Evolutionary conservation across 2,888 invertebrate species (phyloP).

Genomic region (Pammene aurita): DNA sequence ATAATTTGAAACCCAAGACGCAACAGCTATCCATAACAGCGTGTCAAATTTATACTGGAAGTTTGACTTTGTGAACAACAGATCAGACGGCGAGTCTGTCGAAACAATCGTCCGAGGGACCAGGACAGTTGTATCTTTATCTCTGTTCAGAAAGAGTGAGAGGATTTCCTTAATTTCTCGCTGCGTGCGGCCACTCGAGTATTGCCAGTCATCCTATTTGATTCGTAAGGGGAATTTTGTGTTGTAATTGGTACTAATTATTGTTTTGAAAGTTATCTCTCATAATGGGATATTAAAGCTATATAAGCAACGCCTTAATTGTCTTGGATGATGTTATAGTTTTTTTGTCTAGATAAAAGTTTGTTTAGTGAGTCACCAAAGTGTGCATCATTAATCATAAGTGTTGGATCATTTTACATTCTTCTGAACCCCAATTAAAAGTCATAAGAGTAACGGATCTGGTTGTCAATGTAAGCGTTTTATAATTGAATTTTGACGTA

Average conservation of each 20-base stretch:
- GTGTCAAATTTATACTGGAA: neutral
- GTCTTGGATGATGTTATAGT: conserved; percentile 48
- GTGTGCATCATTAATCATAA: conserved; percentile 5
- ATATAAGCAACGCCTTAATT: conserved; percentile 48
- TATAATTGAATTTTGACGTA: no score
- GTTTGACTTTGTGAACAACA: neutral
- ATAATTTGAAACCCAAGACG: neutral
- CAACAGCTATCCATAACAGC: neutral
- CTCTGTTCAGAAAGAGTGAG: conserved; percentile 56
- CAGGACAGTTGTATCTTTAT: conserved; percentile 52
- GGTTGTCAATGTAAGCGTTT: no score
- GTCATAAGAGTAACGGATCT: neutral
- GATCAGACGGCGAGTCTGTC: conserved; percentile 34
- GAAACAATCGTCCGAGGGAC: conserved; percentile 46
- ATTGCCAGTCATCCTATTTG: conserved; percentile 80
- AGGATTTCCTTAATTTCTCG: conserved; percentile 65
- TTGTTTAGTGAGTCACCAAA: conserved; percentile 18
- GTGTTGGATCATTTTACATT: neutral
- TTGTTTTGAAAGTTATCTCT: conserved; percentile 71
- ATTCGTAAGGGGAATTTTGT: conserved; percentile 74
- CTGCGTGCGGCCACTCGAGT: conserved; percentile 77
- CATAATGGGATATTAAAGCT: conserved; percentile 57
- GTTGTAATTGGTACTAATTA: conserved; percentile 80
- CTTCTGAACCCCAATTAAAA: neutral
- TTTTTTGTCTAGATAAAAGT: conserved; percentile 25